Percentiles rank a stretch among this genome's conserved stretches.
Conservation (phyloP, 1,140 invertebrate species). For the Panagrolaimus sp. region DNA sequence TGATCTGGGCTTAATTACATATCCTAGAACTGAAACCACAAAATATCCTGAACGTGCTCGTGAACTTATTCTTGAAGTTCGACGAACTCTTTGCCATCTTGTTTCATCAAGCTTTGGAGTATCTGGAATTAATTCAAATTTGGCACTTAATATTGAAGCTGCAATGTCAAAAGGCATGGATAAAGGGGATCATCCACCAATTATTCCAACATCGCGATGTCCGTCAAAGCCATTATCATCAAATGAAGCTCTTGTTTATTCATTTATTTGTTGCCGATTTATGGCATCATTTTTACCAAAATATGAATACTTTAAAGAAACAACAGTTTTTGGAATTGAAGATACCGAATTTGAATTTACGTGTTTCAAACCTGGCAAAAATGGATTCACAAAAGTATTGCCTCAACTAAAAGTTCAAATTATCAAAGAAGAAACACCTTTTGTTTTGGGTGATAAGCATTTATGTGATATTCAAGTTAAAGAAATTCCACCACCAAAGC, state of each 20-base stretch:
- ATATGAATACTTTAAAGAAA: constrained; percentile 34
- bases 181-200: constrained; percentile 94
- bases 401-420: constrained; percentile 65
- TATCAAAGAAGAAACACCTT: neutral
- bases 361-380: constrained; percentile 62
- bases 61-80: constrained; percentile 70
- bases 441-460: too few species aligned
- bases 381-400: constrained; percentile 84
- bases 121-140: constrained; percentile 7
- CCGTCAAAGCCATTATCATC: constrained; percentile 51
- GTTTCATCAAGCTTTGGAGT: neutral
- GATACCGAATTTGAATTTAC: too few species aligned
- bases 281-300: constrained; percentile 71
- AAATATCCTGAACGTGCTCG: constrained; percentile 75
- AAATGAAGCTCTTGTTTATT: constrained; percentile 69
- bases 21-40: constrained; percentile 90
- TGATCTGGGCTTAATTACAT: constrained; percentile 79
- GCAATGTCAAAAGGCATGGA: constrained; percentile 68
- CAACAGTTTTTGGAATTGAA: constrained; percentile 64
- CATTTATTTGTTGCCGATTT: constrained; percentile 91
- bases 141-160: constrained; percentile 14
- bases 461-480: constrained; percentile 67
- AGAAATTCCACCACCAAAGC: constrained; percentile 72
- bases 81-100: constrained; percentile 30
- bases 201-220: constrained; percentile 80